Percentiles rank a stretch among this genome's conserved stretches.
Conservation (phyloP, 2,113 vertebrate genomes). For the Acanthochromis polyacanthus region DNA sequence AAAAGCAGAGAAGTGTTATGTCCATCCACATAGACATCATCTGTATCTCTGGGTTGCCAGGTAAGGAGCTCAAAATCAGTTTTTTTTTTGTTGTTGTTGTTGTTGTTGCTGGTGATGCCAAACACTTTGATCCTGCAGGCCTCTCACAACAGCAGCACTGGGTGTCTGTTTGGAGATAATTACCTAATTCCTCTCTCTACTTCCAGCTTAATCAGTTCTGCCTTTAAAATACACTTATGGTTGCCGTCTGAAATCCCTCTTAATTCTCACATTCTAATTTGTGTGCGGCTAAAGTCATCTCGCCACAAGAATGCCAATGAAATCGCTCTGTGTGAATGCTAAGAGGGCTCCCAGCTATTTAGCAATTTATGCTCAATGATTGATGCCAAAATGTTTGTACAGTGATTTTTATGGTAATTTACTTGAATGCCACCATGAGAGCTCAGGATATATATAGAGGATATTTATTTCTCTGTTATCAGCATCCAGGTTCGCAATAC, state of each 20-base stretch:
- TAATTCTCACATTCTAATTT: slow-evolving; percentile 75
- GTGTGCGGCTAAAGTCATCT: slow-evolving; percentile 70
- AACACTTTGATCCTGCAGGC: slow-evolving; percentile 57
- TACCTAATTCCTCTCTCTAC: slow-evolving; percentile 65
- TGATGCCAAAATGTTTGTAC: slow-evolving; percentile 76
- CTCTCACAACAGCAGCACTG: slow-evolving; percentile 48
- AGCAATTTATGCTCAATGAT: slow-evolving; percentile 68
- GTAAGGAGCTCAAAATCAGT: not conserved
- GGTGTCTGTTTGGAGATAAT: slow-evolving; percentile 70
- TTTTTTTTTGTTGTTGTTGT: no score
- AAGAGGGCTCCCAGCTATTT: slow-evolving; percentile 71
- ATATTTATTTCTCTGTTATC: slow-evolving; percentile 64
- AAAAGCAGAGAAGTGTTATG: not conserved
- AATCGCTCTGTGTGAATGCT: slow-evolving; percentile 65
- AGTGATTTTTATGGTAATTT: slow-evolving; percentile 75
- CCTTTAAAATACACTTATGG: slow-evolving; percentile 71
- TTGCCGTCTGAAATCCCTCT: slow-evolving; percentile 66
- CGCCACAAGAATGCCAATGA: slow-evolving; percentile 67
- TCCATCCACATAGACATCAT: slow-evolving; percentile 36
- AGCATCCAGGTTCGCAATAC: slow-evolving; percentile 60
- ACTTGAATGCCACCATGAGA: slow-evolving; percentile 67
- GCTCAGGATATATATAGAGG: slow-evolving; percentile 55
- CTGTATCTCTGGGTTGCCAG: slow-evolving; percentile 47
- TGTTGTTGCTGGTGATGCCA: slow-evolving; percentile 21
- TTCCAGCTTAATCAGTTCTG: slow-evolving; percentile 72